These are phyloP conservation scores for Aquatica leii DNA, from an alignment of 2,888 invertebrate species.

Conservation along the genomic window DNA sequence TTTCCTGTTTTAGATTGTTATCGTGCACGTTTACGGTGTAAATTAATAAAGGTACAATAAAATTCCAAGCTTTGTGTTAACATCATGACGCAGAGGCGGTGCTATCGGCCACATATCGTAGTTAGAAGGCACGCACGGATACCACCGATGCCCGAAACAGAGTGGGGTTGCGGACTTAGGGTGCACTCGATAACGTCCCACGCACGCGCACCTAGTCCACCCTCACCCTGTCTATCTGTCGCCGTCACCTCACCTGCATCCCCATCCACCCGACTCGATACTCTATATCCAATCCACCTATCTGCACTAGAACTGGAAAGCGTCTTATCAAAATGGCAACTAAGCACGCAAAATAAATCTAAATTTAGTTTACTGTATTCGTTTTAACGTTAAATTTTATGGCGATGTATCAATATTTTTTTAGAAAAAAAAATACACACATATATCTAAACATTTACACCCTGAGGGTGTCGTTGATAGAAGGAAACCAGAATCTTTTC, in stretches of 20 bases:
- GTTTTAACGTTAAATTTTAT: slow-evolving; percentile 37
- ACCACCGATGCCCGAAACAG: slow-evolving; percentile 36
- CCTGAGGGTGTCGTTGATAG: slow-evolving; percentile 24
- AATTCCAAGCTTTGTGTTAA: slow-evolving; percentile 53
- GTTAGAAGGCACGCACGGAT: slow-evolving; percentile 36
- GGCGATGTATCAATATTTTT: slow-evolving; percentile 13
- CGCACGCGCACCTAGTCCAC: slow-evolving; percentile 59
- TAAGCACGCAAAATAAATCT: slow-evolving; percentile 55
- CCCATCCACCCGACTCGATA: slow-evolving; percentile 64
- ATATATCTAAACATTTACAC: slow-evolving; percentile 17
- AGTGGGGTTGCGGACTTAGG: slow-evolving; percentile 56
- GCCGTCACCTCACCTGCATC: slow-evolving; percentile 64
- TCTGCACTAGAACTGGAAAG: slow-evolving; percentile 66
- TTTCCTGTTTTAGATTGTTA: slow-evolving; percentile 42
- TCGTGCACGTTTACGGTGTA: slow-evolving; percentile 49
- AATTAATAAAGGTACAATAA: slow-evolving; percentile 53
- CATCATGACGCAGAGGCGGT: slow-evolving; percentile 53
- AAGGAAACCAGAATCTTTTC: slow-evolving; percentile 17
- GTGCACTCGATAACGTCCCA: slow-evolving; percentile 60
- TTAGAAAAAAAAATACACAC: slow-evolving; percentile 23
- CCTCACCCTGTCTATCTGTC: slow-evolving; percentile 55
- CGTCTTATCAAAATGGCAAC: slow-evolving; percentile 60
- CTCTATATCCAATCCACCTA: slow-evolving; percentile 66
- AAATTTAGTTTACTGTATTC: slow-evolving; percentile 28
- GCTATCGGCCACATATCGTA: slow-evolving; percentile 43